Evolutionary conservation across 1,140 invertebrate genomes (phyloP).

Genomic region (Aphidius ervi): DNA sequence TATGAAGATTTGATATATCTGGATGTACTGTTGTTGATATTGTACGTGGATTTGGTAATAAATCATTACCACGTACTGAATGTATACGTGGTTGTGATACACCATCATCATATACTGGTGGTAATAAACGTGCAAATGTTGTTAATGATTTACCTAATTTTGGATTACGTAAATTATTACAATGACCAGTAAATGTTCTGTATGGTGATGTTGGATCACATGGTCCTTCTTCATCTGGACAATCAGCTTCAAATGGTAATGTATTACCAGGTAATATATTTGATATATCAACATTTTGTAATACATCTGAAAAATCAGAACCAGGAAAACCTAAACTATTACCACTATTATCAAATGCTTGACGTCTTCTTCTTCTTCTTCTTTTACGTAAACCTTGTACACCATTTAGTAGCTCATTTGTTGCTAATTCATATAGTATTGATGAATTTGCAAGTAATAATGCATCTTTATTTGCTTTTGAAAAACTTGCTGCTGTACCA

Average conservation of each 20-base stretch:
- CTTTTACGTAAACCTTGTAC: slow-evolving; percentile 51
- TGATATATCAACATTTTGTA: slow-evolving; percentile 71
- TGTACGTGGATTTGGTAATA: slow-evolving; percentile 74
- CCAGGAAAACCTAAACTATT: slow-evolving; percentile 63
- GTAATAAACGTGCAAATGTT: slow-evolving; percentile 79
- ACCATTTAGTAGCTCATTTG: slow-evolving; percentile 75
- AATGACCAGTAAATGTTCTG: slow-evolving; percentile 79
- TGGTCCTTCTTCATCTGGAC: slow-evolving; percentile 52
- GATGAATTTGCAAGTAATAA: slow-evolving; percentile 80
- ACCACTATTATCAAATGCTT: slow-evolving; percentile 63
- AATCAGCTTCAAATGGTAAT: slow-evolving; percentile 60
- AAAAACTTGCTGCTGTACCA: slow-evolving; percentile 84
- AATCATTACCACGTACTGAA: slow-evolving; percentile 65
- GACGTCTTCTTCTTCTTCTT: slow-evolving; percentile 53
- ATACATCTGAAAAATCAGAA: slow-evolving; percentile 65
- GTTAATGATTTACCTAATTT: slow-evolving; percentile 79
- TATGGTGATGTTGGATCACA: slow-evolving; percentile 81
- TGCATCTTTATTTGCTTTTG: slow-evolving; percentile 79
- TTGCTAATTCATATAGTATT: slow-evolving; percentile 81
- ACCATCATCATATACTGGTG: slow-evolving; percentile 86
- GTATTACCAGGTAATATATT: slow-evolving; percentile 56
- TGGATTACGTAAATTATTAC: slow-evolving; percentile 87
- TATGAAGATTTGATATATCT: slow-evolving; percentile 81
- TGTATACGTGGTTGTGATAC: slow-evolving; percentile 71
- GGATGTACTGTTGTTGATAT: slow-evolving; percentile 84